These are phyloP conservation scores for Cerastis rubricosa DNA, from an alignment of 2,888 invertebrate genomes.

Conservation along the genomic window DNA sequence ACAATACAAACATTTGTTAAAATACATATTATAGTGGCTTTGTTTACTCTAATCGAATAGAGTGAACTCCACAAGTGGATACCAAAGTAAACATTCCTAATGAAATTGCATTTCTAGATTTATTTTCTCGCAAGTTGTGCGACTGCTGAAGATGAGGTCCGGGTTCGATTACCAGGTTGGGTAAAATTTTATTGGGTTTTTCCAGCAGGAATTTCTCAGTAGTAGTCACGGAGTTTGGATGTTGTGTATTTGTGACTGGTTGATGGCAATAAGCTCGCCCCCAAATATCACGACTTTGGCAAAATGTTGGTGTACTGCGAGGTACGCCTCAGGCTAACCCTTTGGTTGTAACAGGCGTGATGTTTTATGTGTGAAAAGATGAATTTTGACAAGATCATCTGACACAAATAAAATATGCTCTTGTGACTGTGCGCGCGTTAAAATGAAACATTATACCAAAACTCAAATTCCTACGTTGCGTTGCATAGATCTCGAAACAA, in stretches of 20 bases:
- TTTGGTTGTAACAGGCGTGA: neutral
- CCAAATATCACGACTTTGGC: neutral
- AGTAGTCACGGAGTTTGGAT: neutral
- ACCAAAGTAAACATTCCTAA: neutral
- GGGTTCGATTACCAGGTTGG: neutral
- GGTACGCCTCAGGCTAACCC: neutral
- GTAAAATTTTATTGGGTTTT: neutral
- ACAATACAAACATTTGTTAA: constrained; percentile 1
- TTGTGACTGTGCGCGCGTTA: neutral
- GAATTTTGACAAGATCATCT: neutral
- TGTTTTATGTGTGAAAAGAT: neutral
- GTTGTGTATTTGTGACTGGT: neutral
- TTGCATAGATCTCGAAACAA: neutral
- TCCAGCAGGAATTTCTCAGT: neutral
- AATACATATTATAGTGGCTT: neutral
- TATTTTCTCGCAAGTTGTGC: neutral
- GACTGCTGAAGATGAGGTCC: neutral
- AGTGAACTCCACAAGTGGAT: neutral
- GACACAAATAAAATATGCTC: neutral
- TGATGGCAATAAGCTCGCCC: neutral
- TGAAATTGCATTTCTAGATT: neutral
- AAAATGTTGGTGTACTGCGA: neutral
- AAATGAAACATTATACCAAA: neutral
- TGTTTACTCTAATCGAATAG: neutral
- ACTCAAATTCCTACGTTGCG: neutral